Percentiles rank a stretch among this genome's conserved stretches.
Evolutionary conservation across 1,140 invertebrate genomes (phyloP).

Genomic region (Drosophila parabipectinata): DNA sequence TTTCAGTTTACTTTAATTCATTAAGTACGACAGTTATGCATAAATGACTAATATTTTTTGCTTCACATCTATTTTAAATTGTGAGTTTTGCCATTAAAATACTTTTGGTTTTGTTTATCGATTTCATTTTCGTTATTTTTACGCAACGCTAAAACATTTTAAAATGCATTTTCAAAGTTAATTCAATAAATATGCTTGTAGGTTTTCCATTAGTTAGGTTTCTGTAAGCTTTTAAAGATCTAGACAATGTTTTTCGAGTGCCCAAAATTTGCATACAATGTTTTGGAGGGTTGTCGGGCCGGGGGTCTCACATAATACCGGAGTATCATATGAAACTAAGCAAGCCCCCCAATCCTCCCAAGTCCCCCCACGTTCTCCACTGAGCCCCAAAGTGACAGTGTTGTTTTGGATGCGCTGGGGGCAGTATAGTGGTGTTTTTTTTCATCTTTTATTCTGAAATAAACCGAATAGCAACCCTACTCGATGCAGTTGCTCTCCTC

Average conservation of each 20-base stretch:
- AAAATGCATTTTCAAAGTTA: slow-evolving; percentile 81
- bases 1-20: slow-evolving; percentile 56
- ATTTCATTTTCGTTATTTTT: slow-evolving; percentile 23
- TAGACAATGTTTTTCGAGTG: slow-evolving; percentile 68
- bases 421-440: slow-evolving; percentile 24
- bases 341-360: neutral
- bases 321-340: neutral
- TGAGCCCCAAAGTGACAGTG: neutral
- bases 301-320: slow-evolving; percentile 3
- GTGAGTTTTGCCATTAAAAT: slow-evolving; percentile 64
- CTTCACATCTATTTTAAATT: slow-evolving; percentile 52
- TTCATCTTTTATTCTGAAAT: slow-evolving; percentile 23
- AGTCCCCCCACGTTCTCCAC: neutral
- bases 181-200: slow-evolving; percentile 63
- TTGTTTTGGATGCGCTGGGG: slow-evolving; percentile 15
- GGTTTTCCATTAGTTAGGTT: slow-evolving; percentile 46
- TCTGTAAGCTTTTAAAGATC: slow-evolving; percentile 73
- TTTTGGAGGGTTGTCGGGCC: slow-evolving; percentile 14
- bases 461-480: slow-evolving; percentile 60
- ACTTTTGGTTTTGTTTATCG: slow-evolving; percentile 50
- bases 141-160: slow-evolving; percentile 78
- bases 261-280: slow-evolving; percentile 71
- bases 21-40: slow-evolving; percentile 73
- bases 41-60: slow-evolving; percentile 73
- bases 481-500: slow-evolving; percentile 37